Percentiles rank a stretch among this genome's conserved stretches.
These are phyloP conservation scores for Acromyrmex heyeri DNA, from an alignment of 1,140 invertebrate genomes.

Conservation along the genomic window DNA sequence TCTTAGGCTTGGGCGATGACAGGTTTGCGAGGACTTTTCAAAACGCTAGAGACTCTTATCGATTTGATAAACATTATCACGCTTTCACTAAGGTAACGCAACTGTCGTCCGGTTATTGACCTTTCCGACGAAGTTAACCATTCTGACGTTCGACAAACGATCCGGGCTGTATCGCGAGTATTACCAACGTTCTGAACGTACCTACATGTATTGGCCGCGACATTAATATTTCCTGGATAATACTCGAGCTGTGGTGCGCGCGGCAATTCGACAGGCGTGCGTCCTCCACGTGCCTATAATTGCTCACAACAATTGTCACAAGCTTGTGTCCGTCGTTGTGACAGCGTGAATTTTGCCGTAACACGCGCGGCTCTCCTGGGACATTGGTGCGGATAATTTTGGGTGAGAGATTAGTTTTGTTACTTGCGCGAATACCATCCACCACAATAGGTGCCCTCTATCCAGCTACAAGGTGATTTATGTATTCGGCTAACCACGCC, in stretches of 20 bases:
- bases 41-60: neutral
- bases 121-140: conserved; percentile 29
- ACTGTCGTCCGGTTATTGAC: conserved; percentile 37
- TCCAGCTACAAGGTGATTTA: conserved; percentile 75
- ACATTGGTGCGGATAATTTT: conserved; percentile 57
- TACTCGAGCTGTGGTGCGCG: conserved; percentile 13
- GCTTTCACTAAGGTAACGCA: neutral
- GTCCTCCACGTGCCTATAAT: conserved; percentile 68
- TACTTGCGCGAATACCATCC: conserved; percentile 62
- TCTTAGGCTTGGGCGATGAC: neutral
- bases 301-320: conserved; percentile 74
- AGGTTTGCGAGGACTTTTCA: conserved; percentile 12
- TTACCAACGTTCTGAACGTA: conserved; percentile 20
- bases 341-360: conserved; percentile 59
- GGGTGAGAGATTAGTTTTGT: conserved; percentile 75
- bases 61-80: conserved; percentile 47
- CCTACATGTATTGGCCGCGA: conserved; percentile 7
- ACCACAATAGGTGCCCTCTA: conserved; percentile 34
- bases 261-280: conserved; percentile 53
- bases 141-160: conserved; percentile 50
- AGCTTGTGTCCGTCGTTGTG: conserved; percentile 50
- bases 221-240: conserved; percentile 64
- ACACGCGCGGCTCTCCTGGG: conserved; percentile 70
- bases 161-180: conserved; percentile 31
- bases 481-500: conserved; percentile 76